Evolutionary conservation across 2,888 invertebrate species (phyloP).

Genomic region (Aspidapion aeneum): DNA sequence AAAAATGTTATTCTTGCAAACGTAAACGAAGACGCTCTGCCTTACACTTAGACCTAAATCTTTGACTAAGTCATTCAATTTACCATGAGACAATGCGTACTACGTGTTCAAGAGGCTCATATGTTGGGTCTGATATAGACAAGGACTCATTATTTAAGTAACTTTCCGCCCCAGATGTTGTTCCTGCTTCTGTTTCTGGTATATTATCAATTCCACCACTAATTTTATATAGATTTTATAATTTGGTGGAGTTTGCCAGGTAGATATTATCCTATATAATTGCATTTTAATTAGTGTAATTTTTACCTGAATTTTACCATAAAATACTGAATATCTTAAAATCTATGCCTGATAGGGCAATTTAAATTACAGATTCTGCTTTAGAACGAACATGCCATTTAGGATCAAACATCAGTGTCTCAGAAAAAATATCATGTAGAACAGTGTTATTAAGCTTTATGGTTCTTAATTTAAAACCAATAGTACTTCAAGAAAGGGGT

Average conservation of each 20-base stretch:
- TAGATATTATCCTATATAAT: not conserved
- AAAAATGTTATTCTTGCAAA: not conserved
- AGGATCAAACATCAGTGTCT: not conserved
- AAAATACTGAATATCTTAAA: not conserved
- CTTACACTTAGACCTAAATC: not conserved
- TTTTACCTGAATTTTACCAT: not conserved
- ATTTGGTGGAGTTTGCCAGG: not conserved
- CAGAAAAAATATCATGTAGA: not conserved
- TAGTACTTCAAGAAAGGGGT: no score
- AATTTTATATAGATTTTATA: not conserved
- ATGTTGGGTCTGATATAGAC: not conserved
- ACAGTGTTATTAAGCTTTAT: not conserved
- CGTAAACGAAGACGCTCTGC: not conserved
- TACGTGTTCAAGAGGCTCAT: no score
- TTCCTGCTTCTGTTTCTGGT: not conserved
- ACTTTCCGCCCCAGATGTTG: not conserved
- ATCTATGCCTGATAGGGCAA: not conserved
- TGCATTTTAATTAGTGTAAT: not conserved
- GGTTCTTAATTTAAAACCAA: no score
- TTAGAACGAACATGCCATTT: no score
- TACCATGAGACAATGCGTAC: not conserved
- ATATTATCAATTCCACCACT: not conserved
- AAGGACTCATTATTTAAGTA: not conserved
- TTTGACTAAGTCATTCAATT: not conserved
- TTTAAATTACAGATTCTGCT: not conserved